These are phyloP conservation scores for Theonella swinhoei DNA, from an alignment of 37 sponge, comb jelly and placozoan genomes.

Conservation along the genomic window DNA sequence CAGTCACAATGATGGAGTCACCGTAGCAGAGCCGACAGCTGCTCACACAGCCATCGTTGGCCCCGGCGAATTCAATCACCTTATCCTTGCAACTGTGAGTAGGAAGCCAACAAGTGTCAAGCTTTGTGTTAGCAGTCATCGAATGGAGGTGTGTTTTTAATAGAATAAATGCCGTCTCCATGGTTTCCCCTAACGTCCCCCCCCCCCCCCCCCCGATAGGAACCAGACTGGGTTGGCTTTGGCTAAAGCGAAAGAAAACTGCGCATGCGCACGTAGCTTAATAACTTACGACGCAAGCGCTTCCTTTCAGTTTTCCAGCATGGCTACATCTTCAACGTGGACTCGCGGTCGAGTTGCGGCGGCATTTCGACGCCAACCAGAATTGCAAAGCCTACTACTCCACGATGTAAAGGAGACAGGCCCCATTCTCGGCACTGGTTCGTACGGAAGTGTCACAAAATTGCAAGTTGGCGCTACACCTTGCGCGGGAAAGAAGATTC, in stretches of 20 bases:
- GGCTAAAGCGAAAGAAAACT: no score
- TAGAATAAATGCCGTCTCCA: no score
- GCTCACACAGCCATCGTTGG: conserved; percentile 37
- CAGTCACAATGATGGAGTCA: conserved; percentile 62
- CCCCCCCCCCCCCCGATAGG: background rate
- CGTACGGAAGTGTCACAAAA: background rate
- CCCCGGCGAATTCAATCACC: background rate
- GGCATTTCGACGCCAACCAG: background rate
- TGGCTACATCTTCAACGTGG: background rate
- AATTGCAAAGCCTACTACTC: background rate
- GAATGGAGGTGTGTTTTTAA: background rate
- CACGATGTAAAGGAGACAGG: background rate
- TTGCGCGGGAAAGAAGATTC: background rate
- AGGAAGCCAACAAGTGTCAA: background rate
- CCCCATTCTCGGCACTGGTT: background rate
- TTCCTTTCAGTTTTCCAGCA: background rate
- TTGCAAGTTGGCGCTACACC: background rate
- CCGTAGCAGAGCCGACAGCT: conserved; percentile 48
- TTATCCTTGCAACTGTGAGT: background rate
- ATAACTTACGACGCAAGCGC: no score
- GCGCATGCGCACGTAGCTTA: no score
- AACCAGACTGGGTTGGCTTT: no score
- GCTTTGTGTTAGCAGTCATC: background rate
- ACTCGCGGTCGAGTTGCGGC: background rate
- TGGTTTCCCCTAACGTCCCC: background rate